Evolutionary conservation across 1,140 invertebrate species (phyloP).

Genomic region (Drosophila eugracilis): DNA sequence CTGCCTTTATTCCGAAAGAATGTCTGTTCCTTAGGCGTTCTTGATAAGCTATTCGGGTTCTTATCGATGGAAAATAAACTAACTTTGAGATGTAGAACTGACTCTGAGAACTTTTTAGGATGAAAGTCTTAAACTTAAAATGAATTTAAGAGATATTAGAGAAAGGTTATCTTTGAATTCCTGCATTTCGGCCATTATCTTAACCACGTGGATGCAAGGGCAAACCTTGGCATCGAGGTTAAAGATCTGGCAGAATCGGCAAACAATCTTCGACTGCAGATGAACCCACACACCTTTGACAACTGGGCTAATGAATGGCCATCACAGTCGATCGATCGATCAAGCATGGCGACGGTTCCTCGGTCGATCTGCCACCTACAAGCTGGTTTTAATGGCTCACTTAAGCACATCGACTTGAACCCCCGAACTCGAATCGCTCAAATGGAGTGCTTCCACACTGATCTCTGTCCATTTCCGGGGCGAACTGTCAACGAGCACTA

Average conservation of each 20-base stretch:
- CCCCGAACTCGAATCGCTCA: constrained; percentile 12
- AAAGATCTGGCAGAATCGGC: not conserved
- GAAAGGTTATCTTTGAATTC: no score
- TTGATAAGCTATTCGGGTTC: no score
- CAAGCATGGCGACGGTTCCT: no score
- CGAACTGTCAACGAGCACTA: constrained; percentile 54
- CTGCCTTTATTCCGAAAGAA: not conserved
- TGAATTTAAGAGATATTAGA: no score
- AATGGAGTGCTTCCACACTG: constrained; percentile 21
- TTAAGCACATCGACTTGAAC: constrained; percentile 29
- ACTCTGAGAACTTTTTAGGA: no score
- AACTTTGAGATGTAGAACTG: no score
- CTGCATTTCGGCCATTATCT: no score
- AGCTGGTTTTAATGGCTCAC: constrained; percentile 36
- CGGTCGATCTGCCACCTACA: constrained; percentile 43
- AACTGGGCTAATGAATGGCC: constrained; percentile 3
- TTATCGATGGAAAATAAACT: no score
- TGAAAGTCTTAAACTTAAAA: no score
- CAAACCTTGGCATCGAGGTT: not conserved
- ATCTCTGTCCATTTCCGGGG: constrained; percentile 25
- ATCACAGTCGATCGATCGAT: constrained; percentile 25
- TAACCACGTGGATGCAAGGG: no score
- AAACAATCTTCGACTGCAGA: constrained; percentile 1
- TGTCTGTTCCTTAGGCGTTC: no score
- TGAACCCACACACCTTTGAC: constrained; percentile 25